These are phyloP conservation scores for Aplysina aerophoba DNA, from an alignment of 37 sponge, comb jelly and placozoan species.

Conservation along the genomic window DNA sequence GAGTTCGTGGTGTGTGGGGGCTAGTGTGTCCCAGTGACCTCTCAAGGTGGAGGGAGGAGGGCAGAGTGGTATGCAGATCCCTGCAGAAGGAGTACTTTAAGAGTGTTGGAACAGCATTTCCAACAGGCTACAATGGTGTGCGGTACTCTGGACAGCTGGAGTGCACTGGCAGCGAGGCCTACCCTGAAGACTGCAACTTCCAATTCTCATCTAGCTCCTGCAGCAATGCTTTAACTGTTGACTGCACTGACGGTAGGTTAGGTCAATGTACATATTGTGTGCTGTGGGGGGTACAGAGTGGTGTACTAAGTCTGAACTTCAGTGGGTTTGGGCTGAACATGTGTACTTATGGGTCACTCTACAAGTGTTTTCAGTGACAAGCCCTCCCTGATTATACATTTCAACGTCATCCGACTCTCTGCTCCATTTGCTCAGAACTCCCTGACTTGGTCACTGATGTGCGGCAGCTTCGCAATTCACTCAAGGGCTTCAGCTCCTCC, in stretches of 20 bases:
- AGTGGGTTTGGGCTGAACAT: no score
- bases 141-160: neutral
- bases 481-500: slow-evolving; percentile 19
- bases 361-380: no score
- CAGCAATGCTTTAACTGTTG: neutral
- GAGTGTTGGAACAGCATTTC: neutral
- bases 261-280: no score
- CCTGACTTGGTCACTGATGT: slow-evolving; percentile 82
- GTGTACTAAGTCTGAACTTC: no score
- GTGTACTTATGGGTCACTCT: no score
- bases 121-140: neutral
- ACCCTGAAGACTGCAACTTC: slow-evolving; percentile 1
- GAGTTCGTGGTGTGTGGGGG: slow-evolving; percentile 19
- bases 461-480: slow-evolving; percentile 32
- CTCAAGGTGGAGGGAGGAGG: neutral
- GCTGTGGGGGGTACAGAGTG: no score
- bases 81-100: neutral
- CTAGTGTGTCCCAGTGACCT: slow-evolving; percentile 1
- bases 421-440: slow-evolving; percentile 26
- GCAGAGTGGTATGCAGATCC: neutral
- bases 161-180: neutral
- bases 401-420: neutral
- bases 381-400: no score
- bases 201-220: neutral
- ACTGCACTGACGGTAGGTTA: no score